phyloP scores from a whole-genome alignment of 2,113 vertebrate genomes.

The Gallinago jamesoni region DNA sequence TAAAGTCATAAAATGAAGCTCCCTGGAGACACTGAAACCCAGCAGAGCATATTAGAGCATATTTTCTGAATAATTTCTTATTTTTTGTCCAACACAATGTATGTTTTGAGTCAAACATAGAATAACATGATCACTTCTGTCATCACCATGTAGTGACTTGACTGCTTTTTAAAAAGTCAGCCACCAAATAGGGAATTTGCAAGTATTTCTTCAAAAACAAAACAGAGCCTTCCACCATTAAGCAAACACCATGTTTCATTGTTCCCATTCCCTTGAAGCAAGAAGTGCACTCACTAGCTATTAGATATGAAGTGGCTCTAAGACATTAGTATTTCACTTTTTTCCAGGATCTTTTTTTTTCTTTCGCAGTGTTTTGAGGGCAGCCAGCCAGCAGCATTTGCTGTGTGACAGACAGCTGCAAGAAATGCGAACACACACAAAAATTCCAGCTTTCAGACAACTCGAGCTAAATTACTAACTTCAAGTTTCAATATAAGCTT shows the following conservation, averaged over 20 bases:
- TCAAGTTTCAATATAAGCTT: background rate
- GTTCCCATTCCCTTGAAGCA: background rate
- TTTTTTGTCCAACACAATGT: background rate
- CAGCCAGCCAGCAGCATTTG: constrained; percentile 15
- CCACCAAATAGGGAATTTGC: background rate
- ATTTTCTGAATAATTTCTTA: constrained; percentile 8
- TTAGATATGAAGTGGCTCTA: constrained; percentile 7
- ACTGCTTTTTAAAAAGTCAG: background rate
- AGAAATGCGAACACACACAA: background rate
- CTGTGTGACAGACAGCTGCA: constrained; percentile 29
- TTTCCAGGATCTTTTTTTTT: background rate
- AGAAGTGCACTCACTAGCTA: background rate
- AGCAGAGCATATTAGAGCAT: background rate
- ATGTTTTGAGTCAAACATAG: background rate
- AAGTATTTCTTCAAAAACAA: background rate
- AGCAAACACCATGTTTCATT: background rate
- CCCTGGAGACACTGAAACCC: background rate
- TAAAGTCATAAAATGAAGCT: constrained; percentile 1
- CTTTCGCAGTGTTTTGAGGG: background rate
- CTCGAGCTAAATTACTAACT: background rate
- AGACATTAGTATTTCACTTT: constrained; percentile 27
- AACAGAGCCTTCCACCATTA: background rate
- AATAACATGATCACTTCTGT: background rate
- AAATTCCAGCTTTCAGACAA: constrained; percentile 17
- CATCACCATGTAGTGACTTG: background rate